Base-by-base conservation (phyloP, 2,888 invertebrate genomes). In the Laspeyria flexula region DNA sequence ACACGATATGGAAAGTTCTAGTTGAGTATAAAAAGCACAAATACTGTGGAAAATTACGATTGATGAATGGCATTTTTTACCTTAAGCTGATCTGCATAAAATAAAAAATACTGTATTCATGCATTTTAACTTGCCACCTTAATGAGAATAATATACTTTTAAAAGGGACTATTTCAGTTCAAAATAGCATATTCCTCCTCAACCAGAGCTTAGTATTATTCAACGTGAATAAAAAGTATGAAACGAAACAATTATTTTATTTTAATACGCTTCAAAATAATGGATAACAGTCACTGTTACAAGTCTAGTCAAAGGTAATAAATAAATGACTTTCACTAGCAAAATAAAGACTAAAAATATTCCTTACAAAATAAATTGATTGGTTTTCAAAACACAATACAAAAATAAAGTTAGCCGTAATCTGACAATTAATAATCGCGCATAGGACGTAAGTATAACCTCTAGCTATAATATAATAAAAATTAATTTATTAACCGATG, bases 291-390 rank as follows among this genome's bases (percentile, higher is more conserved):
- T 46, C 44, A 37, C 53, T 49, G 50, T 53, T 0, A 51, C 43
- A 27, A 44, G 1, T 55, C 41, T 52, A 44, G 29, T 57, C 37
- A 55, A 50, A 44, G 35, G 42, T 59, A 45, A 47, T 55, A 64
- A 25, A 52, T 64, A 55, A 61, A 57, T 21, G 37, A 52, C 41
- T 39, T 43, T 51, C 41, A 43, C 34, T 46, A 45, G 44, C 42
- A 50, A 37, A 60, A 59, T 55, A 58, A 16, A 59, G 45, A 48
- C 62, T 65, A 54, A 65, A 69, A 69, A 60, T 66, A 58, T 34
- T 38, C 21, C 41, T 34, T 16, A 55, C 47, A 63, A 55, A 33
- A 56, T 55, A 56, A n/a, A 42, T 58, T 59, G 57, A 72, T 72
- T 76, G 72, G 70, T 75, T 40, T 47, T 35, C 7, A 18, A 9